Conservation (phyloP, 2,888 invertebrate genomes). For the Luperina nickerlii region DNA sequence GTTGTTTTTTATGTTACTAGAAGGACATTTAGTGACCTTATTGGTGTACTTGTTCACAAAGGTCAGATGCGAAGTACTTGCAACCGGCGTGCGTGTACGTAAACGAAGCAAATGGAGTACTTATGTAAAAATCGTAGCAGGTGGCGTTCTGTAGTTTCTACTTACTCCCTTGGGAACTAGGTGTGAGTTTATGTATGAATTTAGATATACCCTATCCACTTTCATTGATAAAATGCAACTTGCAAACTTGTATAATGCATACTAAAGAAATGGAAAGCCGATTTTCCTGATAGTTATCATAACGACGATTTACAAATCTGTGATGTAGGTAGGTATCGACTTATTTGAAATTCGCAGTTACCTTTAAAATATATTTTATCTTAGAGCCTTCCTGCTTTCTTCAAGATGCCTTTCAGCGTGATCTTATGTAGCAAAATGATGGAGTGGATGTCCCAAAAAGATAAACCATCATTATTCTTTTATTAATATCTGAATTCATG, state of each 20-base stretch:
- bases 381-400: neutral
- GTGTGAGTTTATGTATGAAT: neutral
- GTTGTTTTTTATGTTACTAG: neutral
- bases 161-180: neutral
- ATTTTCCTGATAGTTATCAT: neutral
- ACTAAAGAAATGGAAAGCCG: neutral
- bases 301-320: neutral
- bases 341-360: neutral
- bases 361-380: neutral
- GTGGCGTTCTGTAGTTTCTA: neutral
- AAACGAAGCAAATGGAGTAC: neutral
- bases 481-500: constrained; percentile 42
- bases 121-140: neutral
- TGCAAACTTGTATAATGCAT: neutral
- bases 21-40: neutral
- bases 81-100: neutral
- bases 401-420: neutral
- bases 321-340: neutral
- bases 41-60: too few species aligned
- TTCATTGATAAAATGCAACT: constrained; percentile 4
- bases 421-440: neutral
- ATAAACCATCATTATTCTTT: constrained; percentile 24
- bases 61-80: too few species aligned
- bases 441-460: neutral
- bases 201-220: neutral